Evolutionary conservation across 1,140 invertebrate genomes (phyloP).

Genomic region (Trigoniulus corallinus): DNA sequence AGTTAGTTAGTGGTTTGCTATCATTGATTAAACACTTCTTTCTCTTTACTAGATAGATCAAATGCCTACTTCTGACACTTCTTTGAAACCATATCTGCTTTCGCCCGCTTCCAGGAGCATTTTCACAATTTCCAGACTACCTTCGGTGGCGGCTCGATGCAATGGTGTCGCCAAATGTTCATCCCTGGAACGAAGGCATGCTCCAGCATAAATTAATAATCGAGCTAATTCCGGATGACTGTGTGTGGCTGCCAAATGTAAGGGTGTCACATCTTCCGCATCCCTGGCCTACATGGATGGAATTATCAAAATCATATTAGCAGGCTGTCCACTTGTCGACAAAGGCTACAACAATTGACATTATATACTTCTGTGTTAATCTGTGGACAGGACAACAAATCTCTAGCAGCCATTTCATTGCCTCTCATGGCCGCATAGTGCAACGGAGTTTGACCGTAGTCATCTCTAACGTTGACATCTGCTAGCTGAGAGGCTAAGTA

Average conservation of each 20-base stretch:
- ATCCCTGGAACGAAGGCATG: constrained; percentile 25
- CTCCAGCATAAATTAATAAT: constrained; percentile 24
- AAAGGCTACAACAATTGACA: background rate
- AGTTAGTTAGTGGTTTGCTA: background rate
- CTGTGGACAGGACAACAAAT: constrained; percentile 21
- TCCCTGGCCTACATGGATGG: constrained; percentile 22
- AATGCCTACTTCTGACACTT: constrained; percentile 19
- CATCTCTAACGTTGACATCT: constrained; percentile 26
- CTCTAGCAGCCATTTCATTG: constrained; percentile 25
- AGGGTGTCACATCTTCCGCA: constrained; percentile 29
- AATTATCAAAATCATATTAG: background rate
- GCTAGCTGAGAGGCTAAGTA: constrained; percentile 27
- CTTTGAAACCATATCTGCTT: constrained; percentile 18
- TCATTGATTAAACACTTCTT: background rate
- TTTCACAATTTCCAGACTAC: constrained; percentile 22
- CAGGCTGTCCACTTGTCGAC: background rate
- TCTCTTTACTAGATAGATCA: constrained; percentile 4
- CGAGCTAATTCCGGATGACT: constrained; percentile 22
- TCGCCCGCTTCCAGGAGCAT: constrained; percentile 23
- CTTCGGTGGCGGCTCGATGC: constrained; percentile 26
- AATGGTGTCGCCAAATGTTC: constrained; percentile 27
- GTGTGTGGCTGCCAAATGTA: constrained; percentile 29
- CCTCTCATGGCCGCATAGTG: constrained; percentile 33
- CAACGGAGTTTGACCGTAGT: constrained; percentile 29
- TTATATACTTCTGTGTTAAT: constrained; percentile 18